These are phyloP conservation scores for Zaprionus ghesquierei DNA, from an alignment of 1,140 invertebrate species.

Conservation along the genomic window DNA sequence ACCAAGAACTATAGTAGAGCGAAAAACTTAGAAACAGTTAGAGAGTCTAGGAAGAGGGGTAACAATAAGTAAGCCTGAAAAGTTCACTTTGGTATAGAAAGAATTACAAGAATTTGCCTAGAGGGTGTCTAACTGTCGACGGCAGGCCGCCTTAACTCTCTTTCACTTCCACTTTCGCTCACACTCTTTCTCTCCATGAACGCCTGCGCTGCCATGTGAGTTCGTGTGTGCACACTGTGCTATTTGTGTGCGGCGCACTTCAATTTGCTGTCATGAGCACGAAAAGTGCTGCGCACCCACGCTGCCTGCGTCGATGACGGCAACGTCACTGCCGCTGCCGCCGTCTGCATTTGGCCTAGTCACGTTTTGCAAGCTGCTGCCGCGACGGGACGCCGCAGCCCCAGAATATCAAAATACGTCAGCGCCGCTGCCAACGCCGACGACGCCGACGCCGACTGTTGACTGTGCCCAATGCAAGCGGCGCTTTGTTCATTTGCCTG, in stretches of 20 bases:
- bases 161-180: not conserved
- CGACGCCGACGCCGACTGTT: not conserved
- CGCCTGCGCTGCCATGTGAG: conserved; percentile 1
- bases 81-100: too few species aligned
- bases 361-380: conserved; percentile 51
- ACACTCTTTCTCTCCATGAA: not conserved
- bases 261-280: conserved; percentile 62
- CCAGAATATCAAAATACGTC: conserved; percentile 1
- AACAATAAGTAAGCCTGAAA: too few species aligned
- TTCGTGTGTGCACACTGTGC: conserved; percentile 1
- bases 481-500: conserved; percentile 34
- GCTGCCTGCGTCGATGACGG: conserved; percentile 10
- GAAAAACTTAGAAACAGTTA: too few species aligned
- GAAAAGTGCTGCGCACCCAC: conserved; percentile 39
- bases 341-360: conserved; percentile 62
- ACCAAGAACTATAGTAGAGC: too few species aligned
- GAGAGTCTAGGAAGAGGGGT: too few species aligned
- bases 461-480: not conserved
- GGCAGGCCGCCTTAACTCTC: not conserved
- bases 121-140: not conserved
- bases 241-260: conserved; percentile 36
- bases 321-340: not conserved
- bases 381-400: not conserved
- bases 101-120: too few species aligned
- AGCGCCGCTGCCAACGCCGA: not conserved